Percentiles rank a stretch among this genome's conserved stretches.
These are phyloP conservation scores for Drosophila conformis DNA, from an alignment of 2,888 invertebrate species.

Conservation along the genomic window DNA sequence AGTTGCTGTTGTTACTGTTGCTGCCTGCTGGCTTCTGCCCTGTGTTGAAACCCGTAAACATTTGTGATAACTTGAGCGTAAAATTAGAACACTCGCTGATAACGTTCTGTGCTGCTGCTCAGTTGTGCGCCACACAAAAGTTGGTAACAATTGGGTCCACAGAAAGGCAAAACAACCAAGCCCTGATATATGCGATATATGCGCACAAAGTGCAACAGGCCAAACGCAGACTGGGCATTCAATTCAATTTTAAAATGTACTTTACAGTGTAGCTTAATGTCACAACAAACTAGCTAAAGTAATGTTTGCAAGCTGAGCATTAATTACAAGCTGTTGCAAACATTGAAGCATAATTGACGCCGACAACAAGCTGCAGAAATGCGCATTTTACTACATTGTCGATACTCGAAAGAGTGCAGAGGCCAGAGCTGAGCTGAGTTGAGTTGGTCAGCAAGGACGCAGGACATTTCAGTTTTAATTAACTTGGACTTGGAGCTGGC, in stretches of 20 bases:
- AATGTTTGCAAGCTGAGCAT: slow-evolving; percentile 13
- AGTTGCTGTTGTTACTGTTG: neutral
- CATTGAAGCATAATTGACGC: slow-evolving; percentile 9
- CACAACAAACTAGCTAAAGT: neutral
- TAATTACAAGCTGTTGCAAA: slow-evolving; percentile 31
- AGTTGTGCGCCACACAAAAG: neutral
- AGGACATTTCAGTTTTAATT: slow-evolving; percentile 30
- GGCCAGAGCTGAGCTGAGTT: neutral
- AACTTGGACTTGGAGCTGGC: neutral
- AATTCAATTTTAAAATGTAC: neutral
- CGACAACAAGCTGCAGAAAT: slow-evolving; percentile 19
- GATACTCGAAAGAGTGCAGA: slow-evolving; percentile 21
- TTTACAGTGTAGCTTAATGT: neutral
- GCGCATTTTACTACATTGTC: slow-evolving; percentile 61
- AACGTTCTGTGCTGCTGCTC: neutral
- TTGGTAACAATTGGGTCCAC: neutral
- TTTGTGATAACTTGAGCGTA: slow-evolving; percentile 53
- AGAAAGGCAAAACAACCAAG: neutral
- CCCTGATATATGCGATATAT: neutral
- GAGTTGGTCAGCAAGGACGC: neutral
- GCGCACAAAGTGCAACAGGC: neutral
- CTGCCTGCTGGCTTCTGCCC: slow-evolving; percentile 36
- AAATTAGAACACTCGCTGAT: slow-evolving; percentile 29
- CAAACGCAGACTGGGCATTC: neutral
- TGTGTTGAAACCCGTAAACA: slow-evolving; percentile 51